Evolutionary conservation across 2,113 vertebrate species (phyloP).

Genomic region (Pontoporia blainvillei): DNA sequence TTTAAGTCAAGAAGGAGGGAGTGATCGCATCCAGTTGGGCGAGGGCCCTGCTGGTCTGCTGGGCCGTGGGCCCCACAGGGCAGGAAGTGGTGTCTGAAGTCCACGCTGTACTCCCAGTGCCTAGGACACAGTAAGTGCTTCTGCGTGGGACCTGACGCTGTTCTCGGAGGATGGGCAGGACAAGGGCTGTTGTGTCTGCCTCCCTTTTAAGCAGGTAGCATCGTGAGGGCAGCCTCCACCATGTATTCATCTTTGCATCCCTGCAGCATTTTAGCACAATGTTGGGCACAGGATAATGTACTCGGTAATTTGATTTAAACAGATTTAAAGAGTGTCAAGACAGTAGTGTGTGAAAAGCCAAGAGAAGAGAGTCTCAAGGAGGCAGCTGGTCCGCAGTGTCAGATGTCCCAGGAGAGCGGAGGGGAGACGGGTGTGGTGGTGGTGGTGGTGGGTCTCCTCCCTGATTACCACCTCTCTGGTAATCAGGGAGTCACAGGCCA

Average conservation of each 20-base stretch:
- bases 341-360: background rate
- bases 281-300: background rate
- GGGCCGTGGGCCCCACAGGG: background rate
- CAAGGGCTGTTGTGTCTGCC: background rate
- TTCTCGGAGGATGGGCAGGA: background rate
- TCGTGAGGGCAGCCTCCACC: background rate
- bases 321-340: background rate
- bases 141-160: background rate
- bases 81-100: background rate
- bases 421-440: background rate
- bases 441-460: too few species aligned
- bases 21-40: background rate
- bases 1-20: background rate
- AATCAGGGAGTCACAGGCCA: background rate
- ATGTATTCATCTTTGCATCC: background rate
- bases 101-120: accelerated
- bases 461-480: background rate
- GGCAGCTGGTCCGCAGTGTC: background rate
- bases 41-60: background rate
- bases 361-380: background rate
- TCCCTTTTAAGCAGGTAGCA: background rate
- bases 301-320: background rate
- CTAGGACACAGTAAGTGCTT: background rate
- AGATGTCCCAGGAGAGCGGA: background rate
- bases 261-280: background rate